These are phyloP conservation scores for Apoda limacodes DNA, from an alignment of 2,888 invertebrate genomes.

Conservation along the genomic window DNA sequence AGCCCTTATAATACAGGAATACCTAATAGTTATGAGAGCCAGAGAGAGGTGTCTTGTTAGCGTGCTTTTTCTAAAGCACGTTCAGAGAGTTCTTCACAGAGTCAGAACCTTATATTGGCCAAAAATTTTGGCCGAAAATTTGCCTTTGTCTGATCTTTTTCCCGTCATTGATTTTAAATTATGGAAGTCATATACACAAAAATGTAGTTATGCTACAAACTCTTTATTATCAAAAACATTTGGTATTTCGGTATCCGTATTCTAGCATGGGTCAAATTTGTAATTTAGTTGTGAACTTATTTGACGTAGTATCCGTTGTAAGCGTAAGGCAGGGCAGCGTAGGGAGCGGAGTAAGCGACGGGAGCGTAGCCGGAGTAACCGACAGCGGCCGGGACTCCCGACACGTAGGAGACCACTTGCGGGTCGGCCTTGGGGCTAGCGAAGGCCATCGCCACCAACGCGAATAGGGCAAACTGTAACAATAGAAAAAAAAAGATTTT, in stretches of 20 bases:
- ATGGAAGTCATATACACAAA: constrained; percentile 26
- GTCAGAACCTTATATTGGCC: too few relatives aligned
- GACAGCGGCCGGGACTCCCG: constrained; percentile 31
- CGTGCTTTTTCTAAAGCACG: too few relatives aligned
- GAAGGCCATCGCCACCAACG: constrained; percentile 66
- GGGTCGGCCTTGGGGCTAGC: constrained; percentile 62
- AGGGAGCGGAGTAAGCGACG: constrained; percentile 31
- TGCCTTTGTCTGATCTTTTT: too few relatives aligned
- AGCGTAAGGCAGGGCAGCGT: constrained; percentile 42
- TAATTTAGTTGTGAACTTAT: too few relatives aligned
- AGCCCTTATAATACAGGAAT: too few relatives aligned
- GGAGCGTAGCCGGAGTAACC: constrained; percentile 24
- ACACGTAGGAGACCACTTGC: constrained; percentile 37
- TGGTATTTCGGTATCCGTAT: constrained; percentile 31
- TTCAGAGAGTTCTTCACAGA: too few relatives aligned
- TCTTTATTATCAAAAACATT: constrained; percentile 43
- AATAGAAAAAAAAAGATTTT: too few relatives aligned
- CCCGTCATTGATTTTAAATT: too few relatives aligned
- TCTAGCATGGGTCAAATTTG: too few relatives aligned
- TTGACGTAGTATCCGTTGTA: constrained; percentile 36
- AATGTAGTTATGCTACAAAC: constrained; percentile 31
- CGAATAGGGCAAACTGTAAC: constrained; percentile 65
- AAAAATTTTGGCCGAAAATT: too few relatives aligned
- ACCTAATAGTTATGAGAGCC: too few relatives aligned
- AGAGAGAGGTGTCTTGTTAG: too few relatives aligned